Conservation (phyloP, 2,888 invertebrate species). For the Diadegma fenestrale region DNA sequence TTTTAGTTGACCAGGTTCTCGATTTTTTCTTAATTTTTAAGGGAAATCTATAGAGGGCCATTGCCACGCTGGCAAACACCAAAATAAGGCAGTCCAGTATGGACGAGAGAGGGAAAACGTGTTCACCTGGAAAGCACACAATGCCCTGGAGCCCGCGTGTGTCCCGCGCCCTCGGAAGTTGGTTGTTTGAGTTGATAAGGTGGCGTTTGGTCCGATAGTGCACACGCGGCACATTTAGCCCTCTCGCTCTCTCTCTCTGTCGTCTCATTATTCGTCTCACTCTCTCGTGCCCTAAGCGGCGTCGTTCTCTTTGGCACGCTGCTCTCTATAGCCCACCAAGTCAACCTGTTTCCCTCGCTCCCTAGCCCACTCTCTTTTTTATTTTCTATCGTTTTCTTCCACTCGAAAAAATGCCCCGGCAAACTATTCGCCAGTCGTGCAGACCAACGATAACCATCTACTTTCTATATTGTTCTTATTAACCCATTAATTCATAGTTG, state of each 20-base stretch:
- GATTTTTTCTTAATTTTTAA: constrained; percentile 16
- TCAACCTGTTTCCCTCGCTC: not conserved
- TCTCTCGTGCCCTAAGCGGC: not conserved
- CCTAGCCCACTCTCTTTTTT: not conserved
- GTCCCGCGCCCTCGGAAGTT: constrained; percentile 54
- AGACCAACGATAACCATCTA: constrained; percentile 17
- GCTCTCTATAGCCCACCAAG: not conserved
- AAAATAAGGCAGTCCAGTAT: constrained; percentile 23
- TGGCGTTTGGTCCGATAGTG: constrained; percentile 69
- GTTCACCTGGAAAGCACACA: constrained; percentile 67
- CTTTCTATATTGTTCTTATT: constrained; percentile 26
- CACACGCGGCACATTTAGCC: constrained; percentile 33
- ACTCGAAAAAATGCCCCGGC: constrained; percentile 13
- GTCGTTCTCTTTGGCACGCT: not conserved
- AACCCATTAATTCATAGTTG: constrained; percentile 37
- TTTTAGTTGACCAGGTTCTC: constrained; percentile 2
- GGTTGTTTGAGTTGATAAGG: constrained; percentile 73
- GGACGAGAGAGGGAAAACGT: constrained; percentile 68
- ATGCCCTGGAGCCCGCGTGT: constrained; percentile 57
- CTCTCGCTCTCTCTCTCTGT: constrained; percentile 1
- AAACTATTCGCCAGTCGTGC: constrained; percentile 47
- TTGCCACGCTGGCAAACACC: constrained; percentile 10
- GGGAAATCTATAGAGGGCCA: not conserved
- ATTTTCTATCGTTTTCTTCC: constrained; percentile 13
- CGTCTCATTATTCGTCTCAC: constrained; percentile 1